Base-by-base conservation (phyloP, 2,888 invertebrate species). In the Carabus problematicus region DNA sequence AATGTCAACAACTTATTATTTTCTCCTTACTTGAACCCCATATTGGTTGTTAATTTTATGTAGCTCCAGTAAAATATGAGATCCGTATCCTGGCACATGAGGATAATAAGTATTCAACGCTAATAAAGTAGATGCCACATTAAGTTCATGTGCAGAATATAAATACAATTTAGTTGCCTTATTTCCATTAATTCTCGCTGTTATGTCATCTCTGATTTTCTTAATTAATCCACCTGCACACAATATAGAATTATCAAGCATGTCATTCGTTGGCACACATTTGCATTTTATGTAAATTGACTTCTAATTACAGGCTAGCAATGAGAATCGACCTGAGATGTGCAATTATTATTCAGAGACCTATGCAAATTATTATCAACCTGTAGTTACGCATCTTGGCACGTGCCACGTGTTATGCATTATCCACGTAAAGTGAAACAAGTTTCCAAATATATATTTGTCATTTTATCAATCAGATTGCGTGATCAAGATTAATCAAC, bases 101-200 rank as follows among this genome's bases (percentile, higher is more conserved):
- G 61, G 66, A 45, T 70, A 18, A 58, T 59, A 68, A 11, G 67
- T 69, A 16, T 69, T 68, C 29, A 75, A 47, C 0, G 74, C 67
- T 4, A 42, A 41, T 14, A 74, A 49, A 19, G 72, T 58, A 16
- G 64, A 40, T 3, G 63, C 73, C 16, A 75, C 66, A 42, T 73
- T 74, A 8, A 62, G 47, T 39, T 74, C 75, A 58, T 75, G 75
- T 19, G 70, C 75, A 0, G 75, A 75, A 69, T 74, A 75, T 9
- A 74, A 49, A 64, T 72, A 74, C 54, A 75, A 52, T 67, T 75
- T 74, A 45, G 70, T 70, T 14, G 54, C 42, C 16, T 59, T 43
- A 12, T 64, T 70, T 41, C 71, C 71, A 11, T 70, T 47, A 49
- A 73, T 70, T 47, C 70, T 71, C 14, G 12, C 39, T 64, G 55